Evolutionary conservation across 1,140 invertebrate genomes (phyloP).

Genomic region (Aphis gossypii): DNA sequence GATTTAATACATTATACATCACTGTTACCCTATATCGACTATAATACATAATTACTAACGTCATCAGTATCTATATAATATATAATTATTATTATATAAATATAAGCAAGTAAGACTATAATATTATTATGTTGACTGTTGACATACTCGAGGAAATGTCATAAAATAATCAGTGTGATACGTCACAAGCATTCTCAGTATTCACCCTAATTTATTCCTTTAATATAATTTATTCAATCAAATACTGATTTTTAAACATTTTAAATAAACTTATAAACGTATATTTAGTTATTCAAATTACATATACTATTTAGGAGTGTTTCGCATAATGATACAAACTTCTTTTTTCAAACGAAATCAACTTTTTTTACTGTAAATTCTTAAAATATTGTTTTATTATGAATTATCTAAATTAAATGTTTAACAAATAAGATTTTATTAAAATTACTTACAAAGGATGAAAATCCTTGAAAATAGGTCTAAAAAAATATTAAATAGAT

Average conservation of each 20-base stretch:
- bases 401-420: background rate
- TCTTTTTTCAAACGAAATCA: background rate
- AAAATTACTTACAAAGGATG: too few relatives aligned
- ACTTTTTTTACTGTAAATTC: background rate
- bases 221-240: background rate
- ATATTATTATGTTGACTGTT: background rate
- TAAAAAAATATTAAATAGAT: background rate
- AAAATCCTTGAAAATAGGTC: too few relatives aligned
- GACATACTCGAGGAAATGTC: background rate
- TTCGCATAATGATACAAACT: background rate
- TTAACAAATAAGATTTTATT: too few relatives aligned
- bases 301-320: background rate
- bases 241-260: background rate
- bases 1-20: background rate
- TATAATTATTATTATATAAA: background rate
- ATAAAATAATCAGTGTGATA: background rate
- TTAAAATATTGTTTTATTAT: background rate
- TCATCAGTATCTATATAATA: too few relatives aligned
- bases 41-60: background rate
- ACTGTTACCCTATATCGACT: too few relatives aligned
- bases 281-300: background rate
- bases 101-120: background rate
- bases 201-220: background rate
- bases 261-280: background rate
- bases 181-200: background rate